Conservation (phyloP, 2,797 vertebrate species). For the Chiloscyllium punctatum region DNA sequence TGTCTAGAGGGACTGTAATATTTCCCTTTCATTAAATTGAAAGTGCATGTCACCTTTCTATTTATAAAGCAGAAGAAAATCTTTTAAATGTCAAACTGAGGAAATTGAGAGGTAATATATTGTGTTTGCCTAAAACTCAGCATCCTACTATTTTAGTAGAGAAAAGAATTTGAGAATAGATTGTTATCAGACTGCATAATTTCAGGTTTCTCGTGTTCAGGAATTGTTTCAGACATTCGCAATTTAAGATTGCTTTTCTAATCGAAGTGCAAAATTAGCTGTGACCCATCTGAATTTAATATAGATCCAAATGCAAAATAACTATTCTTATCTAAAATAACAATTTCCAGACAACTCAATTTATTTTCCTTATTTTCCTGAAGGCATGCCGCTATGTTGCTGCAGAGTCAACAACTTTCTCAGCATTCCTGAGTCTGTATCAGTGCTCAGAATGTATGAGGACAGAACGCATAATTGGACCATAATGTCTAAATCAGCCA, state of each 20-base stretch:
- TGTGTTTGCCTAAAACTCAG: neutral
- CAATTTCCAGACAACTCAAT: neutral
- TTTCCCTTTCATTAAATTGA: neutral
- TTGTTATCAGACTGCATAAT: neutral
- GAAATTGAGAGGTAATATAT: neutral
- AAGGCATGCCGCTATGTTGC: neutral
- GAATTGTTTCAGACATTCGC: neutral
- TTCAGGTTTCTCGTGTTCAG: neutral
- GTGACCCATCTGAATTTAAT: neutral
- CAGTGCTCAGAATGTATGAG: no score
- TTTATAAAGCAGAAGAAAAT: neutral
- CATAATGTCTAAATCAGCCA: no score
- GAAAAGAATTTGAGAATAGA: neutral
- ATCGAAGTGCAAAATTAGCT: neutral
- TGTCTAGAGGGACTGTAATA: no score
- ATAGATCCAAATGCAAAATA: neutral
- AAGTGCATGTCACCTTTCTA: neutral
- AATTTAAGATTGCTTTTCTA: neutral
- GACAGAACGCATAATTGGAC: no score
- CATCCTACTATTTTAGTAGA: neutral
- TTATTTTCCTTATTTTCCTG: neutral
- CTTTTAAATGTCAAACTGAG: neutral
- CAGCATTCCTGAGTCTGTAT: neutral
- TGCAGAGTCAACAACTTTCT: neutral
- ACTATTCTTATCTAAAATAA: neutral